These are phyloP conservation scores for Aphidius colemani DNA, from an alignment of 2,888 invertebrate genomes.

Conservation along the genomic window DNA sequence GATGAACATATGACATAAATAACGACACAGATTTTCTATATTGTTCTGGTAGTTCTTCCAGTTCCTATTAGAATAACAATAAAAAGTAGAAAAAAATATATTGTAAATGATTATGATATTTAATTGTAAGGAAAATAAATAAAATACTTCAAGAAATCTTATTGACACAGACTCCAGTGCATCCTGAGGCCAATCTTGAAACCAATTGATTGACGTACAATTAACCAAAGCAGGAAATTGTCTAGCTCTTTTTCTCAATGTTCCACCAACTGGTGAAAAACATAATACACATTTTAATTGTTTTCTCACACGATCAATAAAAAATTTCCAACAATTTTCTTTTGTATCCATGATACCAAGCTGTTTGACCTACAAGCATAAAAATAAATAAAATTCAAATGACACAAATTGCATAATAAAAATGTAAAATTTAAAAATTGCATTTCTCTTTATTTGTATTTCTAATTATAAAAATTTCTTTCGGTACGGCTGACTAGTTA, in stretches of 20 bases:
- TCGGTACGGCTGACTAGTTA: no score
- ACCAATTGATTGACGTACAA: conserved; percentile 94
- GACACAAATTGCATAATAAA: conserved; percentile 16
- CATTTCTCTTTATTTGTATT: no score
- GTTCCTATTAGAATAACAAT: conserved; percentile 59
- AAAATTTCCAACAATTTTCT: conserved; percentile 95
- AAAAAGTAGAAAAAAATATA: conserved; percentile 13
- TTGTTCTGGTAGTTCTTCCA: conserved; percentile 60
- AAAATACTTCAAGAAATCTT: conserved; percentile 74
- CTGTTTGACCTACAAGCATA: conserved; percentile 69
- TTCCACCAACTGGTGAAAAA: conserved; percentile 93
- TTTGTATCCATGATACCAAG: conserved; percentile 81
- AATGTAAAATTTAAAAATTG: neutral
- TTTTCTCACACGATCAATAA: conserved; percentile 85
- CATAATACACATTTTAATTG: conserved; percentile 82
- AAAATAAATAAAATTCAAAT: no score
- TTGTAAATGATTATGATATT: conserved; percentile 1
- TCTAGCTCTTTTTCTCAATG: conserved; percentile 81
- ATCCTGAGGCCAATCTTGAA: conserved; percentile 94
- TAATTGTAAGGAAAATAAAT: neutral
- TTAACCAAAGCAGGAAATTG: conserved; percentile 94
- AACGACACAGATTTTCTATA: conserved; percentile 67
- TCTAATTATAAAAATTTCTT: no score
- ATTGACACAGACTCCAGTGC: conserved; percentile 88
- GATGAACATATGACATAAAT: conserved; percentile 92